Evolutionary conservation across 1,140 invertebrate genomes (phyloP), one percentile per base, ranked within the genome.

Genomic region (Popillia japonica): DNA sequence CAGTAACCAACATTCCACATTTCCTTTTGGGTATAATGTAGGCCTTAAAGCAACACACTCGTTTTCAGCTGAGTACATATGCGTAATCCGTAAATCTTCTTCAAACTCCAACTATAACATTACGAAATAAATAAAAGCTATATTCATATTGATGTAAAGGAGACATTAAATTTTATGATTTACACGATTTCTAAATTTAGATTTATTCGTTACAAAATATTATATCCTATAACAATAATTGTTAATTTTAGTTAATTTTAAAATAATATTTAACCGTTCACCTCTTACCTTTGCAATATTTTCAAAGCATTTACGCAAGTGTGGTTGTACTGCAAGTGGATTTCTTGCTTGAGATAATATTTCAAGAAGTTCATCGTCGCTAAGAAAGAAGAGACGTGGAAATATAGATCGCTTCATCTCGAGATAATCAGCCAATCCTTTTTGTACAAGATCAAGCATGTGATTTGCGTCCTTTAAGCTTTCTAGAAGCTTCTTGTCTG

Each of bases 301-400:
- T 83, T 95, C 94, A 83, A 95, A 95, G 86, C 93, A 95, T 84
- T 95, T 95, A 79, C 91, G 90, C 8, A 95, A 87, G 88, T 95
- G 93, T 0, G 93, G 93, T 82, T 95, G 94, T 9, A 95, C 93
- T 22, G 93, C 93, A 20, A 89, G 88, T 0, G 93, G 92, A 85
- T 94, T 91, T 80, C 91, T 91, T 0, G 93, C 91, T 84, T 94
- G 92, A 0, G 93, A 92, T 4, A 95, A 87, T 77, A 95, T 95
- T 84, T 94, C 92, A 40, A 95, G 85, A 7, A 95, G 87, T 81
- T 95, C 94, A 80, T 94, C 93, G 82, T 95, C 93, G 80, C 92
- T 93, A 79, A 95, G 90, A 86, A 95, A 95, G 87, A 92, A 95
- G 84, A 95, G 92, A 61, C 93, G 85, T 40, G 94, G 94, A 86